A percentile compares a stretch with the other conserved stretches of the same genome.
These are phyloP conservation scores for Pachliopta kotzebuea DNA, from an alignment of 2,888 invertebrate genomes.

Conservation along the genomic window DNA sequence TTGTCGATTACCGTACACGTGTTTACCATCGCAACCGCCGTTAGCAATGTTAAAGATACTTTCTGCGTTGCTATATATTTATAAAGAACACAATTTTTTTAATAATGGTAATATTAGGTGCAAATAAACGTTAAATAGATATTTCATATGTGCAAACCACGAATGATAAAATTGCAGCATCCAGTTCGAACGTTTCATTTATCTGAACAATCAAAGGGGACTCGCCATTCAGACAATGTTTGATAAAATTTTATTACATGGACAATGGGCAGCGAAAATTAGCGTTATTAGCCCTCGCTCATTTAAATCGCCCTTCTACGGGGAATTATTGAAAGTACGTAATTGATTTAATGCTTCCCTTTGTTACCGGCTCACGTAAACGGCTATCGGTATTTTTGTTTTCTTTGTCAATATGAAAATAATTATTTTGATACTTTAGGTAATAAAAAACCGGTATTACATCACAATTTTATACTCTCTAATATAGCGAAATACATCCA, in stretches of 20 bases:
- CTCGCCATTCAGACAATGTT: constrained; percentile 49
- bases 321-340: constrained; percentile 53
- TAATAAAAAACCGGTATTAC: neutral
- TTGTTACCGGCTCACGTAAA: constrained; percentile 43
- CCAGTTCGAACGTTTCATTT: constrained; percentile 37
- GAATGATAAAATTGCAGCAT: constrained; percentile 24
- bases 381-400: neutral
- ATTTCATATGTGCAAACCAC: constrained; percentile 26
- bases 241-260: constrained; percentile 64
- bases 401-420: constrained; percentile 3
- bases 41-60: too few species aligned
- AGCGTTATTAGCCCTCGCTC: constrained; percentile 59
- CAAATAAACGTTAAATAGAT: constrained; percentile 11
- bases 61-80: too few species aligned
- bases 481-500: neutral
- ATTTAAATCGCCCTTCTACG: constrained; percentile 54
- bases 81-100: neutral
- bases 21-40: too few species aligned
- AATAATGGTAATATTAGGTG: neutral
- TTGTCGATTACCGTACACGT: neutral
- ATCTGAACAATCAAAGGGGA: constrained; percentile 44
- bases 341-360: constrained; percentile 71
- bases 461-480: neutral
- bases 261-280: constrained; percentile 61
- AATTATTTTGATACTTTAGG: neutral